Percentiles rank a stretch among this genome's conserved stretches.
phyloP scores from a whole-genome alignment of 1,140 invertebrate species.

The Nilaparvata lugens region DNA sequence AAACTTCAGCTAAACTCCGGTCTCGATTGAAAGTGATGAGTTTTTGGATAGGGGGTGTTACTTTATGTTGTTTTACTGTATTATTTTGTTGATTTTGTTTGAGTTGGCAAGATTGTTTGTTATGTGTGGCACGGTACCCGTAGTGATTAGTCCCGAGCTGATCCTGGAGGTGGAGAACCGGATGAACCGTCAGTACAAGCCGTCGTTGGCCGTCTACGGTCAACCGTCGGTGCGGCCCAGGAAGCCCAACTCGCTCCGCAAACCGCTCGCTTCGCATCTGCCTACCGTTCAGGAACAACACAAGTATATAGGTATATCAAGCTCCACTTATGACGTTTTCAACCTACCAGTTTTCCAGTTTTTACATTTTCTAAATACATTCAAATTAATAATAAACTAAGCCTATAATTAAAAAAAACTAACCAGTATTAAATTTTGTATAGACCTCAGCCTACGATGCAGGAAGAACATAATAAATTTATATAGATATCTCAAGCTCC shows the following conservation, averaged over 20 bases:
- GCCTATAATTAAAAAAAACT: no score
- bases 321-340: constrained; percentile 16
- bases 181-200: constrained; percentile 72
- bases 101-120: constrained; percentile 1
- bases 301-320: constrained; percentile 14
- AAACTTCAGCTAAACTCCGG: no score
- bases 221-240: constrained; percentile 33
- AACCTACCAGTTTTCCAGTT: constrained; percentile 20
- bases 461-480: no score
- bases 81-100: not conserved
- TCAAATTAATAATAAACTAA: no score
- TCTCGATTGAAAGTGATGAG: no score
- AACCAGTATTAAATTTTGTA: no score
- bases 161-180: constrained; percentile 79
- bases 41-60: constrained; percentile 39
- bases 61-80: constrained; percentile 26
- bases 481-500: no score
- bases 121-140: constrained; percentile 34
- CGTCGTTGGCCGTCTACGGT: constrained; percentile 42
- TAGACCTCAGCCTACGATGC: no score
- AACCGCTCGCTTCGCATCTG: constrained; percentile 31
- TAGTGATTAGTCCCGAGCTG: constrained; percentile 78
- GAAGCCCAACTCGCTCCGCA: constrained; percentile 26
- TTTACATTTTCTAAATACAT: constrained; percentile 13
- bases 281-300: constrained; percentile 46